Conservation (phyloP, 2,888 invertebrate genomes). For the Amiota communis region DNA sequence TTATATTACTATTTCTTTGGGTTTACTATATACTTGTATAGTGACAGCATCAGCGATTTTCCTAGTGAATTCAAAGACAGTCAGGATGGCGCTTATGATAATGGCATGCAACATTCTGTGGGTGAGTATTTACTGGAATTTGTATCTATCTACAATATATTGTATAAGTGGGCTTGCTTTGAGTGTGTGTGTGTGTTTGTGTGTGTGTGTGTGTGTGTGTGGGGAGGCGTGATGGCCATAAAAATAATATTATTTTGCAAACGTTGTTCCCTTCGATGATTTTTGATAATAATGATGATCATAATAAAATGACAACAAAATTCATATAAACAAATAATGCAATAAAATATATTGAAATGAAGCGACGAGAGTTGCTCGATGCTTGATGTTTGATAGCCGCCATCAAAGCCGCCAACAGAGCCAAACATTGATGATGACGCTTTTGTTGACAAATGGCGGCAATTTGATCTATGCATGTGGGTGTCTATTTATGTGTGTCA, state of each 20-base stretch:
- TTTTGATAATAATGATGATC: not conserved
- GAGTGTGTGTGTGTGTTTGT: not conserved
- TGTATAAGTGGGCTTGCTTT: constrained; percentile 21
- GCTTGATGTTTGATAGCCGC: not conserved
- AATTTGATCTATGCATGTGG: not conserved
- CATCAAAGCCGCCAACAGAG: not conserved
- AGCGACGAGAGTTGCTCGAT: constrained; percentile 7
- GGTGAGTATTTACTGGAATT: constrained; percentile 72
- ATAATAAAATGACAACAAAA: constrained; percentile 44
- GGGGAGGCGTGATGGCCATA: constrained; percentile 34
- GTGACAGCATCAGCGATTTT: constrained; percentile 83
- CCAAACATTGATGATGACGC: not conserved
- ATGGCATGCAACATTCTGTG: constrained; percentile 79
- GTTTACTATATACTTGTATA: constrained; percentile 57
- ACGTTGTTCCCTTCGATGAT: constrained; percentile 36
- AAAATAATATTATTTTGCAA: constrained; percentile 49
- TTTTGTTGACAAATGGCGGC: not conserved
- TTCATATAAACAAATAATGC: constrained; percentile 56
- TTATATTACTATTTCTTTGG: constrained; percentile 17
- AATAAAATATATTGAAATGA: constrained; percentile 51
- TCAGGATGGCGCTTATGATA: constrained; percentile 77
- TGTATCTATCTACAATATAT: not conserved
- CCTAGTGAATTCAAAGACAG: constrained; percentile 78
- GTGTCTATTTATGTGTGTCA: not conserved
- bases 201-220: not conserved